These are phyloP conservation scores for Phenacoccus solenopsis DNA, from an alignment of 1,140 invertebrate species.

Conservation along the genomic window DNA sequence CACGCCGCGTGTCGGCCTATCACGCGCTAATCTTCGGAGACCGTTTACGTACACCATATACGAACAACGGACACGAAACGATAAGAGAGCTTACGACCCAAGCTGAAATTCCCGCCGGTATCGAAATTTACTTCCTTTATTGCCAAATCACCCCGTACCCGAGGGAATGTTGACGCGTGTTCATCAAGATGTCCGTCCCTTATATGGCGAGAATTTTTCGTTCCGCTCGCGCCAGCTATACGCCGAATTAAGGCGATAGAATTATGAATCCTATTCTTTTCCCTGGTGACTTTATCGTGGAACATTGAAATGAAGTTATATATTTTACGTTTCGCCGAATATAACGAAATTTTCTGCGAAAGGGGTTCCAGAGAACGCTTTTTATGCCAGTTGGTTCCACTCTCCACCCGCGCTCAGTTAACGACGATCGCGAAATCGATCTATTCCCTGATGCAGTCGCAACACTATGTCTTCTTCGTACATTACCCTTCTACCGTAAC, in stretches of 20 bases:
- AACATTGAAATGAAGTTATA: slow-evolving; percentile 3
- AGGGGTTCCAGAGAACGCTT: background rate
- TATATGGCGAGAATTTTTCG: background rate
- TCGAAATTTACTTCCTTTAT: slow-evolving; percentile 3
- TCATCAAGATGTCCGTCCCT: background rate
- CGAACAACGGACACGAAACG: background rate
- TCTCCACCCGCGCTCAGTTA: no score
- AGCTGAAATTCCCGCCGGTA: background rate
- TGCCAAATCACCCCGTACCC: background rate
- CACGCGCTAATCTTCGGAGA: background rate
- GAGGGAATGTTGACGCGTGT: background rate
- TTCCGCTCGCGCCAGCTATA: background rate
- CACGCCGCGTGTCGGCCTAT: no score
- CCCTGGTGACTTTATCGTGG: background rate
- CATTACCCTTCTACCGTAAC: no score
- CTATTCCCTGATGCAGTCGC: no score
- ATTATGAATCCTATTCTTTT: background rate
- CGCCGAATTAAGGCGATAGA: background rate
- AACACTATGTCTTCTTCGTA: no score
- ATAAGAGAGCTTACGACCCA: background rate
- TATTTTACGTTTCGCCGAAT: background rate
- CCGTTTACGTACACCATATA: background rate
- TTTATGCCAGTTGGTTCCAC: background rate
- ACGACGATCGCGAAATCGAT: no score
- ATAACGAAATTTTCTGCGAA: background rate